These are phyloP conservation scores for Alentia gelatinosa DNA, from an alignment of 2,888 invertebrate species.

Conservation along the genomic window DNA sequence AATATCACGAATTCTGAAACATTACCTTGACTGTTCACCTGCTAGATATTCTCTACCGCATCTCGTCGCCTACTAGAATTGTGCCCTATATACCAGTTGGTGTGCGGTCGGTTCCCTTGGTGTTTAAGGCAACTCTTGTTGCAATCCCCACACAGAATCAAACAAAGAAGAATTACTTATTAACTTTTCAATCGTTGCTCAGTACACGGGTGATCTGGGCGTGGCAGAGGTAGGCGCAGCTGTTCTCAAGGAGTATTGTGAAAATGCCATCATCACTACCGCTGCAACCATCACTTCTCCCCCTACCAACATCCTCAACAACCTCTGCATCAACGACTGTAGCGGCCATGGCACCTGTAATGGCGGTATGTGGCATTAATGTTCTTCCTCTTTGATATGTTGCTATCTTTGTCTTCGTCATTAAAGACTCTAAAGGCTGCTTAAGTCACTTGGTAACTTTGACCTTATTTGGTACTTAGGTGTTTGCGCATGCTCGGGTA, in stretches of 20 bases:
- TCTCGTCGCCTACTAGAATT: too few relatives aligned
- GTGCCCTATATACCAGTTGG: too few relatives aligned
- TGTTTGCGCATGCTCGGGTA: neutral
- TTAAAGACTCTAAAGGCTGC: too few relatives aligned
- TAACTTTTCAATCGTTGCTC: too few relatives aligned
- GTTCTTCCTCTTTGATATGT: too few relatives aligned
- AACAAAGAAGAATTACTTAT: too few relatives aligned
- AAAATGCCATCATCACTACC: neutral
- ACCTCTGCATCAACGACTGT: constrained; percentile 68
- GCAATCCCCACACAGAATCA: too few relatives aligned
- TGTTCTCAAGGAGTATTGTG: neutral
- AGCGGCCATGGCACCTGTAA: constrained; percentile 66
- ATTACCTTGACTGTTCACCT: too few relatives aligned
- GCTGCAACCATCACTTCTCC: neutral
- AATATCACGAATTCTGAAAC: too few relatives aligned
- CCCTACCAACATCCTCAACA: constrained; percentile 55
- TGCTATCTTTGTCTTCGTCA: neutral
- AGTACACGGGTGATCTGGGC: neutral
- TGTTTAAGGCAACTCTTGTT: too few relatives aligned
- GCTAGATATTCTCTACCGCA: too few relatives aligned
- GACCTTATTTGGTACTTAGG: neutral
- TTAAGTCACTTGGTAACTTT: neutral
- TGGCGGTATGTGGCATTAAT: constrained; percentile 63
- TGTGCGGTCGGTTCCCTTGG: too few relatives aligned
- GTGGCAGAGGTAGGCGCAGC: neutral